Evolutionary conservation across 1,140 invertebrate genomes (phyloP).

Genomic region (Bombus impatiens): DNA sequence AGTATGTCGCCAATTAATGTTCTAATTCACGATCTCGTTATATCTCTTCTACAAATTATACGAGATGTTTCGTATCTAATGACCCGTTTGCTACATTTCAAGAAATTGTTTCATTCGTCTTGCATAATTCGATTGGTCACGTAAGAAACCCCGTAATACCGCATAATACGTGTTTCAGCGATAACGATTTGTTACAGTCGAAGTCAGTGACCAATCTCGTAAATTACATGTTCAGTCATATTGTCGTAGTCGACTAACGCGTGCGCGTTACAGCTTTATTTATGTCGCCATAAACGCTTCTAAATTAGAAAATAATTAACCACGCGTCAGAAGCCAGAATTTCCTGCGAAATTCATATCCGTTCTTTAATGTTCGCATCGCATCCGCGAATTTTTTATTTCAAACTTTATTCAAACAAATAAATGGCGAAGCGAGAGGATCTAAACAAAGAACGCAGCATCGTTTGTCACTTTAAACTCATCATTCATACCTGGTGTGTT

Average conservation of each 20-base stretch:
- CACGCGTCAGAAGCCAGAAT: neutral
- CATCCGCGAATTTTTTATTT: neutral
- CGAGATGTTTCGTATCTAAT: neutral
- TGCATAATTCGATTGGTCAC: neutral
- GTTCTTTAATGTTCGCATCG: neutral
- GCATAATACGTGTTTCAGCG: neutral
- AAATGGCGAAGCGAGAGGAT: neutral
- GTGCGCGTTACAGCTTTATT: neutral
- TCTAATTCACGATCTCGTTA: neutral
- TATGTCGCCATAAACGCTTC: conserved; percentile 18
- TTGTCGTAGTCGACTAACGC: neutral
- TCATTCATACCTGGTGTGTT: conserved; percentile 29
- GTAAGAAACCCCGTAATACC: neutral
- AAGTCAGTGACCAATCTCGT: neutral
- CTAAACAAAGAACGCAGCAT: conserved; percentile 4
- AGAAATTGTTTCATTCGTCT: too few species aligned
- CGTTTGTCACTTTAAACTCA: conserved; percentile 26
- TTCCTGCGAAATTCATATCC: neutral
- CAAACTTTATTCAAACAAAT: neutral
- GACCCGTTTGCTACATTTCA: neutral
- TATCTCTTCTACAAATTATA: neutral
- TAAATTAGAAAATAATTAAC: conserved; percentile 31
- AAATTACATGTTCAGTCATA: conserved; percentile 15
- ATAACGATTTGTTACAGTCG: neutral
- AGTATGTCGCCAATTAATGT: neutral